Conservation (phyloP, 2,888 invertebrate genomes). For the Atethmia centrago region DNA sequence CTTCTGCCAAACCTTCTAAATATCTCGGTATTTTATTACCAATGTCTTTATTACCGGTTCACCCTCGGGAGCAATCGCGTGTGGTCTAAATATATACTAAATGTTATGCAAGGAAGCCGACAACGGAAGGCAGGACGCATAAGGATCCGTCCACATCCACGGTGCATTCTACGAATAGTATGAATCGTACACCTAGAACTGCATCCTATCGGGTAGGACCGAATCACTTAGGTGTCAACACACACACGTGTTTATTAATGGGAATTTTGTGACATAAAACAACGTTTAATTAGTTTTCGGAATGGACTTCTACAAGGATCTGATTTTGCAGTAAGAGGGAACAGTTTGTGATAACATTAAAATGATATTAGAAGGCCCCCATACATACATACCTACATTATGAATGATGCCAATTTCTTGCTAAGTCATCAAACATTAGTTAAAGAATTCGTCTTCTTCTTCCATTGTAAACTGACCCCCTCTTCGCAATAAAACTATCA, state of each 20-base stretch:
- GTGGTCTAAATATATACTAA: constrained; percentile 53
- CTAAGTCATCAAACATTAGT: constrained; percentile 44
- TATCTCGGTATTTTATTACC: not conserved
- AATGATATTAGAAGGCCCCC: constrained; percentile 23
- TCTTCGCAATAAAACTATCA: constrained; percentile 38
- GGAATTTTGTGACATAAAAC: constrained; percentile 15
- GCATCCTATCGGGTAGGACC: constrained; percentile 5
- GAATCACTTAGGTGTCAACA: not conserved
- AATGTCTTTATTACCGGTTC: not conserved
- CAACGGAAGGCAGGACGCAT: constrained; percentile 61
- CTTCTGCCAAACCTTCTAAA: not conserved
- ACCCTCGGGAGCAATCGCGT: constrained; percentile 41
- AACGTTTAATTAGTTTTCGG: not conserved
- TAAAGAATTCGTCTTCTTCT: constrained; percentile 42
- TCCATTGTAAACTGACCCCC: constrained; percentile 45
- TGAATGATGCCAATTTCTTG: constrained; percentile 25
- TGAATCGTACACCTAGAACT: not conserved
- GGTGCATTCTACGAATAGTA: constrained; percentile 23
- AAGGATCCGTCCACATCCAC: constrained; percentile 50
- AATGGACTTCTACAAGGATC: constrained; percentile 4
- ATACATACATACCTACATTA: not conserved
- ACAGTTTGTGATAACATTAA: constrained; percentile 25
- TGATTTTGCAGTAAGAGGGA: not conserved
- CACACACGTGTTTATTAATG: not conserved
- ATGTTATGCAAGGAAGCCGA: constrained; percentile 53